Percentiles rank a stretch among this genome's conserved stretches.
These are phyloP conservation scores for Leptopilina drosophilae DNA, from an alignment of 2,888 invertebrate species.

Conservation along the genomic window DNA sequence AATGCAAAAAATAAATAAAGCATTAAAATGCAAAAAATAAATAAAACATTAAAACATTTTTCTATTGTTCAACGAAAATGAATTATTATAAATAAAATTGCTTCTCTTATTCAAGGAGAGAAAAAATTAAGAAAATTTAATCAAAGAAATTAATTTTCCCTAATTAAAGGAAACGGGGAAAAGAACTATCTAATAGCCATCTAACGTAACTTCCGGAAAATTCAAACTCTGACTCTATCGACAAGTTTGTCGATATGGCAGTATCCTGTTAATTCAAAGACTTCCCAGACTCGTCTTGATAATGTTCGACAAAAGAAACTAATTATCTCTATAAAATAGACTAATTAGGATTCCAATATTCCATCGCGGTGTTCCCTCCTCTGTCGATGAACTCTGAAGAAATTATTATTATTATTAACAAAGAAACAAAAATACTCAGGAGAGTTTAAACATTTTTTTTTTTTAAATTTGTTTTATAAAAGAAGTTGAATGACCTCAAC, in stretches of 20 bases:
- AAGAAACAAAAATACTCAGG: neutral
- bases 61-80: too few species aligned
- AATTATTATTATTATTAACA: neutral
- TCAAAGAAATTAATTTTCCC: too few species aligned
- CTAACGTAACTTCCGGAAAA: constrained; percentile 23
- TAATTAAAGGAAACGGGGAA: neutral
- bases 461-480: neutral
- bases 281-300: constrained; percentile 14
- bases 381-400: neutral
- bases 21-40: too few species aligned
- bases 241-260: constrained; percentile 24
- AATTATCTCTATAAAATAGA: neutral
- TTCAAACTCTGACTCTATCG: neutral
- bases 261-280: constrained; percentile 15
- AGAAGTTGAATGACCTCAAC: constrained; percentile 25
- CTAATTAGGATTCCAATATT: constrained; percentile 8
- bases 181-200: constrained; percentile 5
- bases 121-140: too few species aligned
- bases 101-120: too few species aligned
- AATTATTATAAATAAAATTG: neutral
- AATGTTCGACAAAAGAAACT: constrained; percentile 14
- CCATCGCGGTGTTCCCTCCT: too few species aligned
- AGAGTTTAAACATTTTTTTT: neutral
- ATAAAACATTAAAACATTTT: too few species aligned
- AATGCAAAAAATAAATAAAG: too few species aligned